A percentile compares a stretch with the other conserved stretches of the same genome.
phyloP scores from a whole-genome alignment of 2,113 vertebrate genomes.

The Sturnira hondurensis region DNA sequence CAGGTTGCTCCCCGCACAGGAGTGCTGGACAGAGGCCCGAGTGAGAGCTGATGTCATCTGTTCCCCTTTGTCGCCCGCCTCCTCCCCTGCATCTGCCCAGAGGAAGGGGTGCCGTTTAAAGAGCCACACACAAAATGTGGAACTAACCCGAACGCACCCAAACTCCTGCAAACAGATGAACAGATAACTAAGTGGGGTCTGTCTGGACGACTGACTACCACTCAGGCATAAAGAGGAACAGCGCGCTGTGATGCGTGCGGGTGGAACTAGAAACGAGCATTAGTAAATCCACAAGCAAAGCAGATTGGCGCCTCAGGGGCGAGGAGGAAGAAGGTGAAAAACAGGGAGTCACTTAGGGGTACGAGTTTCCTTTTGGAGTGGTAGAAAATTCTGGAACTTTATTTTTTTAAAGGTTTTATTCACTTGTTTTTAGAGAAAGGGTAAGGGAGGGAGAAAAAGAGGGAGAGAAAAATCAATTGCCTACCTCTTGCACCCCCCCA shows the following conservation, averaged over 20 bases:
- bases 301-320: neutral
- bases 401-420: neutral
- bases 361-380: neutral
- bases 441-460: too few relatives aligned
- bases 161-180: neutral
- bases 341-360: neutral
- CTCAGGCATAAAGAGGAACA: neutral
- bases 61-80: too few relatives aligned
- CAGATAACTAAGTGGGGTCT: neutral
- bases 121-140: neutral
- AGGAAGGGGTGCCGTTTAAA: neutral
- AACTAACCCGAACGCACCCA: neutral
- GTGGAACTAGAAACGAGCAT: neutral
- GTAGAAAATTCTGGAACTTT: neutral
- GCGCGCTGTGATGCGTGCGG: accelerated
- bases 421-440: too few relatives aligned
- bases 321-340: neutral
- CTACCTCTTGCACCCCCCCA: too few relatives aligned
- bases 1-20: neutral
- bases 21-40: neutral
- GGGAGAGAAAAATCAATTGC: too few relatives aligned
- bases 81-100: neutral
- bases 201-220: neutral
- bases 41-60: neutral
- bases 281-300: neutral